Evolutionary conservation across 2,888 invertebrate genomes (phyloP).

Genomic region (Drosophila neotestacea): DNA sequence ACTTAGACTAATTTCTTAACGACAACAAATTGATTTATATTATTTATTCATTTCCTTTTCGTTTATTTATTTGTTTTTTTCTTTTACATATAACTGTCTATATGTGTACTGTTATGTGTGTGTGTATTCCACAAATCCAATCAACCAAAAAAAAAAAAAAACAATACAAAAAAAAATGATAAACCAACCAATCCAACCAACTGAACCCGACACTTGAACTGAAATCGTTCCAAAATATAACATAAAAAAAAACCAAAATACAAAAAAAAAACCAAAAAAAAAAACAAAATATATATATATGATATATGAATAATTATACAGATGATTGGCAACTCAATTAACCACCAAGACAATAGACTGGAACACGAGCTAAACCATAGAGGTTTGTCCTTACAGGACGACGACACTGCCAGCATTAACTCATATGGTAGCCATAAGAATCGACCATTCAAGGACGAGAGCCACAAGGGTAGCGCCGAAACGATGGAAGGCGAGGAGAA

Average conservation of each 20-base stretch:
- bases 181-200: constrained; percentile 59
- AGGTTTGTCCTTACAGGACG: constrained; percentile 90
- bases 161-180: constrained; percentile 35
- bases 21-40: constrained; percentile 71
- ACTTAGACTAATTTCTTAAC: constrained; percentile 59
- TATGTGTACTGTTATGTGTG: constrained; percentile 72
- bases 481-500: constrained; percentile 95
- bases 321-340: constrained; percentile 91
- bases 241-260: constrained; percentile 28
- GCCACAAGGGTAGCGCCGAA: constrained; percentile 95
- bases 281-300: constrained; percentile 55
- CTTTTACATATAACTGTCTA: constrained; percentile 74
- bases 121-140: constrained; percentile 68
- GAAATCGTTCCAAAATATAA: constrained; percentile 59
- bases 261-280: constrained; percentile 48
- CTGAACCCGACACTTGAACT: constrained; percentile 72
- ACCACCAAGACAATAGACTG: constrained; percentile 91
- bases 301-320: constrained; percentile 64
- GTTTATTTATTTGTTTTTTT: constrained; percentile 63
- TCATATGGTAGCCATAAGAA: constrained; percentile 97
- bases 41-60: constrained; percentile 72
- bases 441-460: constrained; percentile 94
- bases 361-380: constrained; percentile 92
- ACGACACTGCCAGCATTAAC: constrained; percentile 94
- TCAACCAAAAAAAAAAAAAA: constrained; percentile 52